Evolutionary conservation across 2,797 vertebrate genomes (phyloP).

Genomic region (Argya squamiceps): DNA sequence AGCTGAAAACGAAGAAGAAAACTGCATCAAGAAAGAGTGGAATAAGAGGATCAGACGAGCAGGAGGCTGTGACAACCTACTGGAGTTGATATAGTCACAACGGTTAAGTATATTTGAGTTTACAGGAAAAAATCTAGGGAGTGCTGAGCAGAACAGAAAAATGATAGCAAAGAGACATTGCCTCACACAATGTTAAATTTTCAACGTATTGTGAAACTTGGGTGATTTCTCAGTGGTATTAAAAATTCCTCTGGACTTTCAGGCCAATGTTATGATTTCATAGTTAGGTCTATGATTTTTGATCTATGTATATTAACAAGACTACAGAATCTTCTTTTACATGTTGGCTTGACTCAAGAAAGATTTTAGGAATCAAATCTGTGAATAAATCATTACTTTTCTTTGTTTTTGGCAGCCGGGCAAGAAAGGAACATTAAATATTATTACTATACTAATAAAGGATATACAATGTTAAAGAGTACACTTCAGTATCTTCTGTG

Average conservation of each 20-base stretch:
- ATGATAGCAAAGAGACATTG: neutral
- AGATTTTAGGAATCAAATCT: neutral
- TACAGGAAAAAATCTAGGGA: neutral
- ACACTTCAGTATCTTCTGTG: neutral
- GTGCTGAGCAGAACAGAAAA: neutral
- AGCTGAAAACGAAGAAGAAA: neutral
- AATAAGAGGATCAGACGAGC: neutral
- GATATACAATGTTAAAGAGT: accelerated
- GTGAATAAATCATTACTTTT: neutral
- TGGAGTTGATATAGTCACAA: neutral
- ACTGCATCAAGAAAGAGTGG: neutral
- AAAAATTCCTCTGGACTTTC: neutral
- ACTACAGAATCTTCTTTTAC: neutral
- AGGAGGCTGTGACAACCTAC: neutral
- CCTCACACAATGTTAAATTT: neutral
- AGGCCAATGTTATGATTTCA: neutral
- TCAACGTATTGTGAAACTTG: accelerated
- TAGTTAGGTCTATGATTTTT: neutral
- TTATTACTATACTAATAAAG: neutral
- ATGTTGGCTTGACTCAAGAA: neutral
- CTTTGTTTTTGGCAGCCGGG: neutral
- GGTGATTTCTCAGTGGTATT: neutral
- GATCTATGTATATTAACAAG: neutral
- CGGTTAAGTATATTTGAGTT: neutral
- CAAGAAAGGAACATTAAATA: neutral